Conservation (phyloP, 2,113 vertebrate genomes). For the Saccopteryx bilineata region DNA sequence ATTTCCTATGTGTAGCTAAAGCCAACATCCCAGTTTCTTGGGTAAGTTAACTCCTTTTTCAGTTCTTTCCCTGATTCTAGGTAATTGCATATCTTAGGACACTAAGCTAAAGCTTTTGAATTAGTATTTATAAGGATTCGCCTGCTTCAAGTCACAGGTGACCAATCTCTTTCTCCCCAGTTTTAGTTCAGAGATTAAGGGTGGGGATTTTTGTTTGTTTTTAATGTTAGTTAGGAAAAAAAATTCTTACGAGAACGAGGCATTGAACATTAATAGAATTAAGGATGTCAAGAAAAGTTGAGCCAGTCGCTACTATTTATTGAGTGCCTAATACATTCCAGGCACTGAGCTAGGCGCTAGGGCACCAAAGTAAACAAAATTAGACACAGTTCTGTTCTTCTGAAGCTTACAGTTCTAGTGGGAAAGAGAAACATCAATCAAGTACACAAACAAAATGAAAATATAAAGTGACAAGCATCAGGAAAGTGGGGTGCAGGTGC, state of each 20-base stretch:
- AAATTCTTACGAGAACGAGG: neutral
- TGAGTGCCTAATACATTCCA: slow-evolving; percentile 10
- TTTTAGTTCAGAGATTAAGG: slow-evolving; percentile 47
- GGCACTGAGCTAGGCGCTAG: neutral
- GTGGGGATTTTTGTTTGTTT: slow-evolving; percentile 31
- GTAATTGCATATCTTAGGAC: neutral
- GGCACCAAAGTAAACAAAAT: slow-evolving; percentile 32
- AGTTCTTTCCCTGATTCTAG: neutral
- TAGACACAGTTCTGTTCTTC: slow-evolving; percentile 34
- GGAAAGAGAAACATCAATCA: slow-evolving; percentile 2
- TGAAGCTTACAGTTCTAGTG: neutral
- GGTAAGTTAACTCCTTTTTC: neutral
- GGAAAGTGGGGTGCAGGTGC: neutral
- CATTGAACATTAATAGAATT: neutral
- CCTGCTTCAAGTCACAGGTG: neutral
- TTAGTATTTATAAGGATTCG: slow-evolving; percentile 23
- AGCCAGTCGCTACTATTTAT: slow-evolving; percentile 53
- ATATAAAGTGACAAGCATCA: neutral
- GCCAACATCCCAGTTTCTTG: neutral
- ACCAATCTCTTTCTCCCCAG: neutral
- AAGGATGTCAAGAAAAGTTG: slow-evolving; percentile 16
- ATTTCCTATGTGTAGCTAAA: neutral
- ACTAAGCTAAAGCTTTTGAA: slow-evolving; percentile 18
- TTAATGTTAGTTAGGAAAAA: neutral
- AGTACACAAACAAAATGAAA: slow-evolving; percentile 38